Percentiles rank a stretch among this genome's conserved stretches.
Conservation (phyloP, 2,797 vertebrate species). For the Bryconaethiops microstoma region DNA sequence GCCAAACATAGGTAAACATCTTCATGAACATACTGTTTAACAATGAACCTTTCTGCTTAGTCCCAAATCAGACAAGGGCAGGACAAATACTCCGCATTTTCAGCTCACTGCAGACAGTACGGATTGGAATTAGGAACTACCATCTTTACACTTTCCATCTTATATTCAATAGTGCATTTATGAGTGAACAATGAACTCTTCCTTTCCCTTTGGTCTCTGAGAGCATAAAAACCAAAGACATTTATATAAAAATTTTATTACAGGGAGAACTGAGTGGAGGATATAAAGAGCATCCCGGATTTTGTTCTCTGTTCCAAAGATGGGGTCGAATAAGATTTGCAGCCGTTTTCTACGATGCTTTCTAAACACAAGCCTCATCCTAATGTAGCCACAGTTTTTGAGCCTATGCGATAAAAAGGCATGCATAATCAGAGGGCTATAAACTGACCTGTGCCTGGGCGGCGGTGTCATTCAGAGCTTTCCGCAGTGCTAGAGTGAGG, state of each 20-base stretch:
- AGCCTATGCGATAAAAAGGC: neutral
- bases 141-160: neutral
- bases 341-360: neutral
- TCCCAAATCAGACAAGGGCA: neutral
- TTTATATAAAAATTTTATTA: neutral
- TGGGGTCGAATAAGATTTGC: neutral
- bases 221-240: neutral
- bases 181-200: neutral
- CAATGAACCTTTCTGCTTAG: neutral
- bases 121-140: neutral
- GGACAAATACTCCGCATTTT: neutral
- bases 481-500: constrained; percentile 86
- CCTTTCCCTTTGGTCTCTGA: neutral
- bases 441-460: constrained; percentile 85
- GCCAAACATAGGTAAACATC: neutral
- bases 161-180: neutral
- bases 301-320: neutral
- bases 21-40: neutral
- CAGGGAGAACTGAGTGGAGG: too few relatives aligned
- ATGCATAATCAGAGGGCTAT: neutral
- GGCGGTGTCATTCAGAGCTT: constrained; percentile 86
- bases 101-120: neutral
- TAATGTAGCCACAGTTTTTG: neutral
- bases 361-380: neutral
- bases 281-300: neutral